Percentiles rank a stretch among this genome's conserved stretches.
Evolutionary conservation across 2,797 vertebrate genomes (phyloP).

Genomic region (Champsocephalus esox): DNA sequence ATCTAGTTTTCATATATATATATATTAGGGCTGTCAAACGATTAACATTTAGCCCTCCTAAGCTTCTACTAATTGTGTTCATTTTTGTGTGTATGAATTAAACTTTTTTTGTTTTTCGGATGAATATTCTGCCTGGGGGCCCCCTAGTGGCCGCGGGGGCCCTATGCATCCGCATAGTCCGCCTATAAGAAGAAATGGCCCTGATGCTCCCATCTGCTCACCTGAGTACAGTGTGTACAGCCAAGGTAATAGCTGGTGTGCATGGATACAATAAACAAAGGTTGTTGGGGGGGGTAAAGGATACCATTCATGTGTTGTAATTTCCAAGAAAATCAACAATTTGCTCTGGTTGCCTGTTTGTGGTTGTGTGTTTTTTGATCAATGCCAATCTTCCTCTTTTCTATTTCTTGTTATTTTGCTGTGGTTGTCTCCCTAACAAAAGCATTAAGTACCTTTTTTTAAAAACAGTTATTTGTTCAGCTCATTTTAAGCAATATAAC

Average conservation of each 20-base stretch:
- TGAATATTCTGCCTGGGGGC: too few relatives aligned
- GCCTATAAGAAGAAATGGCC: too few relatives aligned
- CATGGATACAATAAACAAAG: background rate
- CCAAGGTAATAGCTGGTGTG: background rate
- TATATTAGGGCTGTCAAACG: too few relatives aligned
- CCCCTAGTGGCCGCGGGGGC: too few relatives aligned
- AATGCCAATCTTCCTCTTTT: background rate
- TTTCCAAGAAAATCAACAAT: background rate
- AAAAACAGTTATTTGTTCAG: background rate
- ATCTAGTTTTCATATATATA: too few relatives aligned
- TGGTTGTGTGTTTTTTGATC: background rate
- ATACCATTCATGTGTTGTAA: background rate
- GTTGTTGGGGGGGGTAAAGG: background rate
- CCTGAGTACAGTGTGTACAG: constrained; percentile 5
- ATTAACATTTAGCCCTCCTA: too few relatives aligned
- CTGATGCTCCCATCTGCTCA: background rate
- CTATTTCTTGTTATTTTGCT: background rate
- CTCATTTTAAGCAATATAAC: constrained; percentile 6
- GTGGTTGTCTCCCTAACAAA: background rate
- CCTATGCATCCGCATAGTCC: too few relatives aligned
- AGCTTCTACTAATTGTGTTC: too few relatives aligned
- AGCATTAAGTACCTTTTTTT: background rate
- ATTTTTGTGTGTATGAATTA: too few relatives aligned
- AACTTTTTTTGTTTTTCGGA: too few relatives aligned
- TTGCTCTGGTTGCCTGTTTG: background rate